Evolutionary conservation across 2,797 vertebrate genomes (phyloP).

Genomic region (Sternarchorhynchus goeldii): DNA sequence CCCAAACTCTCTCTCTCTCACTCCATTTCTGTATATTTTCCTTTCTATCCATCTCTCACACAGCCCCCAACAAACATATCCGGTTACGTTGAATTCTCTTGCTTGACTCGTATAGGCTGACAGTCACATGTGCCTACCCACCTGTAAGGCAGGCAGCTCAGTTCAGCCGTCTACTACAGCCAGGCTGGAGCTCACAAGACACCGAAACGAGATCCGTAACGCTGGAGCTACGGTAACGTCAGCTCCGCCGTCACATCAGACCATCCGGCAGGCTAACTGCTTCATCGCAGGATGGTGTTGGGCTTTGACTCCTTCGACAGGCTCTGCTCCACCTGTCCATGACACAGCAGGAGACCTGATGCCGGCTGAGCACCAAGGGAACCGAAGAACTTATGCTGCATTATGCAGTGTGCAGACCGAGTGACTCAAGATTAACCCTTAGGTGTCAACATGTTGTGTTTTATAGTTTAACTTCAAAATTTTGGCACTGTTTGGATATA

Average conservation of each 20-base stretch:
- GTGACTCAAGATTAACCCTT: not conserved
- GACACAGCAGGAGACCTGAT: conserved; percentile 19
- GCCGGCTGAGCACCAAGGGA: conserved; percentile 17
- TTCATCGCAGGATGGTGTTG: conserved; percentile 10
- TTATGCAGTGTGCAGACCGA: not conserved
- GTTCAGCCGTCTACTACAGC: conserved; percentile 1
- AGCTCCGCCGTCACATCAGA: not conserved
- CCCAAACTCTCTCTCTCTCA: conserved; percentile 56
- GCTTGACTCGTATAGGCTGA: conserved; percentile 14
- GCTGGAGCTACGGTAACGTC: not conserved
- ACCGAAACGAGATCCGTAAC: not conserved
- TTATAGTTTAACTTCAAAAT: not conserved
- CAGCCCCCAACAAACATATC: conserved; percentile 22
- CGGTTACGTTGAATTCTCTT: conserved; percentile 19
- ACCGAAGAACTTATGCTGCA: conserved; percentile 22
- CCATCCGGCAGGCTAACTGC: not conserved
- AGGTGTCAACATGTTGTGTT: not conserved
- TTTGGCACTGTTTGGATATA: no score
- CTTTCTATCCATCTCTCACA: conserved; percentile 28
- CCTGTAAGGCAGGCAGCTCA: conserved; percentile 23
- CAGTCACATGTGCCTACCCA: conserved; percentile 28
- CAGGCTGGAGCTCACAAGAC: not conserved
- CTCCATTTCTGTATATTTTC: conserved; percentile 64
- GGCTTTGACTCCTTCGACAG: not conserved
- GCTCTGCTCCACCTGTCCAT: conserved; percentile 13